phyloP scores from a whole-genome alignment of 1,140 invertebrate species.

The Luehdorfia chinensis region DNA sequence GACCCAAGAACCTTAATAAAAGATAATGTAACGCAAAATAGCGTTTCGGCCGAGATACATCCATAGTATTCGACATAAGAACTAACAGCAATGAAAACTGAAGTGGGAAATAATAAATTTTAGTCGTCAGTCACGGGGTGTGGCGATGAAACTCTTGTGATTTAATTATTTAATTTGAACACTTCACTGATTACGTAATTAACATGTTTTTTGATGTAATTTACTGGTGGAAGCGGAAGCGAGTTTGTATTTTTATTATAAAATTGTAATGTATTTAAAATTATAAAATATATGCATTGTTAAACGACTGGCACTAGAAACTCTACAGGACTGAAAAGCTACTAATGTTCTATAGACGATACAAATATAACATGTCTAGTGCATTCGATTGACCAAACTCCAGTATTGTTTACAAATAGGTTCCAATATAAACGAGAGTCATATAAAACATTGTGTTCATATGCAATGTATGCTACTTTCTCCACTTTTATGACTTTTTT shows the following conservation, averaged over 20 bases:
- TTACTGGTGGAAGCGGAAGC: neutral
- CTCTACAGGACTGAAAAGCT: too few species aligned
- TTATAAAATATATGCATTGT: too few species aligned
- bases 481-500: too few species aligned
- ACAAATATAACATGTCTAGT: neutral
- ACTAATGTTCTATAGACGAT: neutral
- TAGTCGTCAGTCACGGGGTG: neutral
- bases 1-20: constrained; percentile 50
- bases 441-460: too few species aligned
- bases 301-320: too few species aligned
- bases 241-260: neutral
- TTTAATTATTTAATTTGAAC: constrained; percentile 9
- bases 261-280: too few species aligned
- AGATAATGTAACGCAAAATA: constrained; percentile 55
- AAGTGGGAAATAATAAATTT: neutral
- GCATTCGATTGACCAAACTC: neutral
- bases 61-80: constrained; percentile 14
- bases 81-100: neutral
- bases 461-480: too few species aligned
- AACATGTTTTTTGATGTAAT: neutral
- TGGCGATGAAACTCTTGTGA: neutral
- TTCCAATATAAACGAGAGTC: too few species aligned
- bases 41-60: constrained; percentile 30
- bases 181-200: constrained; percentile 2
- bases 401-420: neutral